Conservation (phyloP, 2,797 vertebrate genomes). For the Steatocranus sp. region DNA sequence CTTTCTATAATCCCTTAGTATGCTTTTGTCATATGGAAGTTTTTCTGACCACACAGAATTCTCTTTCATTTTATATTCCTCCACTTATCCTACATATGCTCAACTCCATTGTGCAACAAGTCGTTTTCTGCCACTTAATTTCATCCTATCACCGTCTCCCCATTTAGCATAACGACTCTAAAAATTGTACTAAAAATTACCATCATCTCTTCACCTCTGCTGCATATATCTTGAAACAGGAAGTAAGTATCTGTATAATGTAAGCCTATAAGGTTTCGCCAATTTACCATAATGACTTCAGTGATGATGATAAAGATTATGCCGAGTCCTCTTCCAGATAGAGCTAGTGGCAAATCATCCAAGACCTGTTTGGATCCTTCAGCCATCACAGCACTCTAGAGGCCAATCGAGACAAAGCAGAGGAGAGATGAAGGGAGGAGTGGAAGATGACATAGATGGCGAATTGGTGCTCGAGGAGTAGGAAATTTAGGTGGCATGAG, state of each 20-base stretch:
- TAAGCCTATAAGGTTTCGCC: constrained; percentile 37
- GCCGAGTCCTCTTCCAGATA: constrained; percentile 25
- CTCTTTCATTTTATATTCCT: background rate
- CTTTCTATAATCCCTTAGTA: background rate
- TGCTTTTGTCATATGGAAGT: background rate
- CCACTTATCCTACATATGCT: constrained; percentile 9
- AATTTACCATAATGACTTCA: constrained; percentile 56
- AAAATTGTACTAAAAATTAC: constrained; percentile 44
- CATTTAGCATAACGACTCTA: constrained; percentile 46
- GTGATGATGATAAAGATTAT: constrained; percentile 59
- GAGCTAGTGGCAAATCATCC: constrained; percentile 45
- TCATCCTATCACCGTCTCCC: constrained; percentile 21
- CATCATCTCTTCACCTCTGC: constrained; percentile 30
- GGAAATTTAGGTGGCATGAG: constrained; percentile 27
- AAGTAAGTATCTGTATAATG: constrained; percentile 37
- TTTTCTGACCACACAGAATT: background rate
- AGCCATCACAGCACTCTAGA: constrained; percentile 36
- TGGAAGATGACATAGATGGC: constrained; percentile 18
- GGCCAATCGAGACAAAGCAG: constrained; percentile 46
- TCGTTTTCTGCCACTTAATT: background rate
- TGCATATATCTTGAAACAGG: constrained; percentile 18
- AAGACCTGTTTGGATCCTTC: constrained; percentile 32
- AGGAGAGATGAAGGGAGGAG: constrained; percentile 10
- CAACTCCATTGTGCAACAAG: constrained; percentile 8
- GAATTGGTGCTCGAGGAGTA: constrained; percentile 37